phyloP scores from a whole-genome alignment of 2,113 vertebrate species.

The Eublepharis macularius region DNA sequence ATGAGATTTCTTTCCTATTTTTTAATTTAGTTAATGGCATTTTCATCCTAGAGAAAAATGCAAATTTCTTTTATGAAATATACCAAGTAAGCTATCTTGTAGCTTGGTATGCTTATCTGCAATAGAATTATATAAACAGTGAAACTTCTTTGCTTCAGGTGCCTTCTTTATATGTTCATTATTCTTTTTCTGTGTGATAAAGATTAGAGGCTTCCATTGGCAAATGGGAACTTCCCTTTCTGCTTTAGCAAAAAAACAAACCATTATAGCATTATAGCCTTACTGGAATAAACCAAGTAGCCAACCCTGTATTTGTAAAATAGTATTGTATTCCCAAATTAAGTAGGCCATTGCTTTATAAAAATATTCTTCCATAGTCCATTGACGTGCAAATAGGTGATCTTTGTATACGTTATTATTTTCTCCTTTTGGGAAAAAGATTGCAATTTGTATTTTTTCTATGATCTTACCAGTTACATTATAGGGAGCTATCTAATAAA shows the following conservation, averaged over 20 bases:
- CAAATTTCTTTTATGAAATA: conserved; percentile 76
- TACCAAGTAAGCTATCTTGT: conserved; percentile 67
- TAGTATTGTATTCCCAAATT: conserved; percentile 54
- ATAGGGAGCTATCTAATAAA: conserved; percentile 83
- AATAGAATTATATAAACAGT: conserved; percentile 62
- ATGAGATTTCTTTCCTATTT: conserved; percentile 96
- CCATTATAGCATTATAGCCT: conserved; percentile 74
- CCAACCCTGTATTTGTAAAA: conserved; percentile 57
- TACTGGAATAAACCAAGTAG: conserved; percentile 61
- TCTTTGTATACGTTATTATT: conserved; percentile 67
- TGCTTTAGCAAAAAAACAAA: conserved; percentile 70
- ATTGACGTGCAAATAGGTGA: conserved; percentile 54
- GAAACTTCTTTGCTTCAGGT: conserved; percentile 65
- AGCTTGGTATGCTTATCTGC: conserved; percentile 58
- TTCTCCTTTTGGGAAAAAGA: conserved; percentile 56
- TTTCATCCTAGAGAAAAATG: conserved; percentile 86
- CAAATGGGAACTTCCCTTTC: conserved; percentile 63
- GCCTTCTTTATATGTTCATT: conserved; percentile 61
- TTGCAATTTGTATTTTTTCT: conserved; percentile 59
- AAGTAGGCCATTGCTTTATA: conserved; percentile 65
- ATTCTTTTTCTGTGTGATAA: conserved; percentile 57
- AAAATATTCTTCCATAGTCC: conserved; percentile 13
- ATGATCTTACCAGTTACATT: conserved; percentile 69
- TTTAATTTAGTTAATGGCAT: conserved; percentile 96
- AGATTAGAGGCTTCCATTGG: conserved; percentile 58